Conservation (phyloP, 2,888 invertebrate species). For the Andrena dorsata region DNA sequence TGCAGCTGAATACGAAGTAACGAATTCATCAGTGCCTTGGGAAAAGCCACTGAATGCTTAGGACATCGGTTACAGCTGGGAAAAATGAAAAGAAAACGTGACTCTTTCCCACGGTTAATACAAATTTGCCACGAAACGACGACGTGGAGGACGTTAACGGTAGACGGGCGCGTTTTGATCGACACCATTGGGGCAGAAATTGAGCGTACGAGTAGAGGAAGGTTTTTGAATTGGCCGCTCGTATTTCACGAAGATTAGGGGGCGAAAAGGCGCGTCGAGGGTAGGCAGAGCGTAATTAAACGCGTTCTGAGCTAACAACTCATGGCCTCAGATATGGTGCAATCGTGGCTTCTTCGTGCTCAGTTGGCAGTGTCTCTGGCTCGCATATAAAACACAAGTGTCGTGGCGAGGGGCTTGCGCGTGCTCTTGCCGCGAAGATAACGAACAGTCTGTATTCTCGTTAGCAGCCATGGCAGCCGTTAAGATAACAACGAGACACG, state of each 20-base stretch:
- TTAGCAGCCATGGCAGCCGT: slow-evolving; percentile 74
- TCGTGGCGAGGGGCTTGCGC: slow-evolving; percentile 67
- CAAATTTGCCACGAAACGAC: no score
- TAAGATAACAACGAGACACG: slow-evolving; percentile 76
- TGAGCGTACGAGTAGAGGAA: background rate
- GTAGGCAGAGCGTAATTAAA: slow-evolving; percentile 39
- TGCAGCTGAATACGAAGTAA: no score
- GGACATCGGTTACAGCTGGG: no score
- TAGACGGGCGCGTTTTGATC: background rate
- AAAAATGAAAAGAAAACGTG: no score
- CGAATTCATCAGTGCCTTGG: no score
- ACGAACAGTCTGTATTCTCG: slow-evolving; percentile 76
- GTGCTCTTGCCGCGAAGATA: slow-evolving; percentile 73
- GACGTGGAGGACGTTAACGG: no score
- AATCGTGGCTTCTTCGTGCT: slow-evolving; percentile 36
- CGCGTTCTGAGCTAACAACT: slow-evolving; percentile 37
- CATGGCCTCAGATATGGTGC: slow-evolving; percentile 48
- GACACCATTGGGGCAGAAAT: background rate
- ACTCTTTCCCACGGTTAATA: no score
- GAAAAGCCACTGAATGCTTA: no score
- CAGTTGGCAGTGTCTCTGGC: slow-evolving; percentile 59
- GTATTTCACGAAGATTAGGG: background rate
- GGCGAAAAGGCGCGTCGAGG: slow-evolving; percentile 13
- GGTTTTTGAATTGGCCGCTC: background rate
- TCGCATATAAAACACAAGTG: slow-evolving; percentile 66